Evolutionary conservation across 1,140 invertebrate genomes (phyloP).

Genomic region (Drosophila takahashii): DNA sequence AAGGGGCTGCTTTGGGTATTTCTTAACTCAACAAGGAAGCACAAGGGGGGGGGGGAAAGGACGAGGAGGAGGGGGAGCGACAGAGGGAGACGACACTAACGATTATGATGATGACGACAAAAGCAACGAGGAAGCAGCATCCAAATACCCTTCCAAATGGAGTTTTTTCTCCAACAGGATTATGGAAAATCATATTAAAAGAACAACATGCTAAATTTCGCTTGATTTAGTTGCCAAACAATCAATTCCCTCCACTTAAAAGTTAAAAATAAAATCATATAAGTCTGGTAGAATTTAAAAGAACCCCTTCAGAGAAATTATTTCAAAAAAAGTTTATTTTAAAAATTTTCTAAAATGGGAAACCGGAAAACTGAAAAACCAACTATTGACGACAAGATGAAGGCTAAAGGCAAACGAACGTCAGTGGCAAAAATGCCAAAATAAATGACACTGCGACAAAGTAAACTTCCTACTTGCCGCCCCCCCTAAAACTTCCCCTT

Average conservation of each 20-base stretch:
- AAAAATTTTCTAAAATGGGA: too few species aligned
- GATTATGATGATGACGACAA: slow-evolving; percentile 77
- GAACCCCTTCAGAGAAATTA: too few species aligned
- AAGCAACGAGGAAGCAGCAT: slow-evolving; percentile 21
- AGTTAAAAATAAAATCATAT: not conserved
- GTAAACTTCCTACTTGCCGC: slow-evolving; percentile 65
- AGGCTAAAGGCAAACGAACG: slow-evolving; percentile 24
- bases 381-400: not conserved
- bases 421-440: slow-evolving; percentile 72
- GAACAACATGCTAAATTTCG: slow-evolving; percentile 8
- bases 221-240: slow-evolving; percentile 19
- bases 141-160: slow-evolving; percentile 17
- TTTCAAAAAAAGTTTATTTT: too few species aligned
- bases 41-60: not conserved
- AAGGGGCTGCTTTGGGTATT: slow-evolving; percentile 30
- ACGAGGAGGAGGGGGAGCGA: not conserved
- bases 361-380: too few species aligned
- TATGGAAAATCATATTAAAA: slow-evolving; percentile 16
- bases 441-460: slow-evolving; percentile 82
- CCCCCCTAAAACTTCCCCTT: not conserved
- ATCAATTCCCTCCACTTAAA: slow-evolving; percentile 7
- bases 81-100: slow-evolving; percentile 52
- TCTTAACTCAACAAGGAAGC: slow-evolving; percentile 36
- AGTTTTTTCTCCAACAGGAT: slow-evolving; percentile 1
- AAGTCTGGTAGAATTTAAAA: too few species aligned